Base-by-base conservation (phyloP, 2,888 invertebrate species). In the Cryptus viduatorius region DNA sequence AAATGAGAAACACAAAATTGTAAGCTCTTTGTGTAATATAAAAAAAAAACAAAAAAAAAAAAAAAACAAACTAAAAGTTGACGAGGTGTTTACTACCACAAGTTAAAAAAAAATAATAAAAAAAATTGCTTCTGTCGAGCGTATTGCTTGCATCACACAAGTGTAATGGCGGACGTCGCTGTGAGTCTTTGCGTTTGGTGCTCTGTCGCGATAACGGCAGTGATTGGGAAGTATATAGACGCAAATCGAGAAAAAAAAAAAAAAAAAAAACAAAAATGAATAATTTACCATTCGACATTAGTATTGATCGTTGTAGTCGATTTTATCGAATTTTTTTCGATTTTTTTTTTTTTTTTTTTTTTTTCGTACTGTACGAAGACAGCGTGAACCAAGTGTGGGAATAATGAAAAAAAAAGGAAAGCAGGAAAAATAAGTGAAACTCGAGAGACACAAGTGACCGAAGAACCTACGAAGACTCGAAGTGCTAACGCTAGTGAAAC, bases 1-100 rank as follows among this genome's bases (percentile, higher is more conserved):
- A 86, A 84, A 79, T 67, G 67, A 85, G 71, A 72, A 85, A 84
- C 81, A 56, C 83, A 82, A 83, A 84, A 83, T 75, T 86, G 86
- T 87, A 87, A 87, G 84, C 86, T 87, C 86, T 86, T 86, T 86
- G 87, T 88, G 87, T 86, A 89, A 69, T 86, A 86, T 86, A 72
- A 79, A 80, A 37, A 82, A 67, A 61, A 56, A 81, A 79, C n/a
- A 69, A 80, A 76, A 59, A 81, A 1, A 24, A 24, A 24, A 24
- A 24, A 24, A 24, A 71, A 75, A 75, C 42, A 48, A 68, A 77
- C 72, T 67, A 53, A 71, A 77, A 48, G 64, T 76, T 73, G 72
- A 77, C 50, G 73, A 68, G 73, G 50, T 80, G 61, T 76, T 68
- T 53, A 50, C 29, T 59, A 71, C 76, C 46, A 24, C 37, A n/a